phyloP scores from a whole-genome alignment of 2,888 invertebrate species.

The Pristionchus mayeri region DNA sequence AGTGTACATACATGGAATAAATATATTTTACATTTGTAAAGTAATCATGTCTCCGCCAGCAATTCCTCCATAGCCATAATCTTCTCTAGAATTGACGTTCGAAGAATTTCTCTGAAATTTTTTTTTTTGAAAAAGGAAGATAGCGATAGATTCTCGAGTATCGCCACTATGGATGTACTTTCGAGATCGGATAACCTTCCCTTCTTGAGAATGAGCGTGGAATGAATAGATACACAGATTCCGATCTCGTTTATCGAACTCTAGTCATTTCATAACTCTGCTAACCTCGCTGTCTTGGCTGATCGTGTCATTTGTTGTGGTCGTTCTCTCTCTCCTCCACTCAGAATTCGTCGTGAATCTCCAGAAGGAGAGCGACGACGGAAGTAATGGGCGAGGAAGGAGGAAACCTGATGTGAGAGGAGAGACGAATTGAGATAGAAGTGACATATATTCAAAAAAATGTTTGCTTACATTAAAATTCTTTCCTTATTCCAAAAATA shows the following conservation, averaged over 20 bases:
- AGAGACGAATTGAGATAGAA: background rate
- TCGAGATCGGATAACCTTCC: no score
- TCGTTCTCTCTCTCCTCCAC: background rate
- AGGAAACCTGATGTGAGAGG: slow-evolving; percentile 9
- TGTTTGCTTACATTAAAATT: background rate
- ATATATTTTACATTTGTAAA: no score
- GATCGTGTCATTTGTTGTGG: background rate
- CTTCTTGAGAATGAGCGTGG: no score
- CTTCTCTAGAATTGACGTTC: background rate
- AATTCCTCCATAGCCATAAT: background rate
- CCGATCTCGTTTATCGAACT: no score
- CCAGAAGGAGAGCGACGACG: background rate
- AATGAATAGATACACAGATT: background rate
- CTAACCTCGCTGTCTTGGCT: background rate
- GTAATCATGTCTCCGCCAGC: background rate
- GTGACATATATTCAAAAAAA: background rate
- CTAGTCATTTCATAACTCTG: no score
- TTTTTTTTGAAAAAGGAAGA: no score
- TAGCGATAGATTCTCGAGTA: no score
- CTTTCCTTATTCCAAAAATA: background rate
- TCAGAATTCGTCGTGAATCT: background rate
- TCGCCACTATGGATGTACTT: no score
- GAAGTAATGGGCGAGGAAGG: slow-evolving; percentile 10
- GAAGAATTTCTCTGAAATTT: slow-evolving; percentile 1
- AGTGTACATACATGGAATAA: no score